Evolutionary conservation across 1,140 invertebrate species (phyloP).

Genomic region (Diprion similis): DNA sequence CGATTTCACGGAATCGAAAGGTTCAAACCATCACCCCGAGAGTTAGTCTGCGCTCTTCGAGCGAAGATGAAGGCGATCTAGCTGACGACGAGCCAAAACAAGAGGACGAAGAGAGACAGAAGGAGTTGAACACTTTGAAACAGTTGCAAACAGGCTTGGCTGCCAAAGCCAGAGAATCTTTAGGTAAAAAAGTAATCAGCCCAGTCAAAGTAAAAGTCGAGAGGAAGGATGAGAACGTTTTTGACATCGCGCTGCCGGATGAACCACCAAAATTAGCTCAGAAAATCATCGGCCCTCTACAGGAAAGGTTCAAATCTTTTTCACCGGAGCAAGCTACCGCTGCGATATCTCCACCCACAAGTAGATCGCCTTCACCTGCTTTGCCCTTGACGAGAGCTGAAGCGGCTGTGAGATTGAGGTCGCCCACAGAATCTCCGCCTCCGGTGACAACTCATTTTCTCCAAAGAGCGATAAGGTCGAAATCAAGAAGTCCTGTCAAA

Average conservation of each 20-base stretch:
- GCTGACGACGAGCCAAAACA: constrained; percentile 62
- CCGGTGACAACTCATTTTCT: neutral
- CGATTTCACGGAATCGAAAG: constrained; percentile 18
- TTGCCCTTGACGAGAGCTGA: constrained; percentile 48
- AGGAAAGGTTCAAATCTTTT: constrained; percentile 25
- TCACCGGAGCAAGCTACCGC: constrained; percentile 16
- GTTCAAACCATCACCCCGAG: constrained; percentile 56
- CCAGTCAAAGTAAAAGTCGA: constrained; percentile 47
- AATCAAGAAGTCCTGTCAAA: constrained; percentile 23
- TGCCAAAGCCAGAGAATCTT: constrained; percentile 66
- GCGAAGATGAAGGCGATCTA: constrained; percentile 67
- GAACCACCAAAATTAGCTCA: constrained; percentile 34
- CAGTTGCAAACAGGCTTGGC: constrained; percentile 69
- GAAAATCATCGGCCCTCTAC: neutral
- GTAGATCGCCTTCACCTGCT: constrained; percentile 48
- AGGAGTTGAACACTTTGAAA: constrained; percentile 69
- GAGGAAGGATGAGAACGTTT: constrained; percentile 40
- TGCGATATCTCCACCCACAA: constrained; percentile 26
- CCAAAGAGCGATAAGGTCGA: neutral
- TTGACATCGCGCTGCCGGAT: constrained; percentile 45
- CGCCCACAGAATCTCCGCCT: constrained; percentile 46
- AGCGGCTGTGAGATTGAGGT: constrained; percentile 46
- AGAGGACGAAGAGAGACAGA: constrained; percentile 60
- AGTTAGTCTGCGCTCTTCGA: constrained; percentile 69
- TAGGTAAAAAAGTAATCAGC: constrained; percentile 52